Evolutionary conservation across 2,888 invertebrate genomes (phyloP).

Genomic region (Malacosoma neustria): DNA sequence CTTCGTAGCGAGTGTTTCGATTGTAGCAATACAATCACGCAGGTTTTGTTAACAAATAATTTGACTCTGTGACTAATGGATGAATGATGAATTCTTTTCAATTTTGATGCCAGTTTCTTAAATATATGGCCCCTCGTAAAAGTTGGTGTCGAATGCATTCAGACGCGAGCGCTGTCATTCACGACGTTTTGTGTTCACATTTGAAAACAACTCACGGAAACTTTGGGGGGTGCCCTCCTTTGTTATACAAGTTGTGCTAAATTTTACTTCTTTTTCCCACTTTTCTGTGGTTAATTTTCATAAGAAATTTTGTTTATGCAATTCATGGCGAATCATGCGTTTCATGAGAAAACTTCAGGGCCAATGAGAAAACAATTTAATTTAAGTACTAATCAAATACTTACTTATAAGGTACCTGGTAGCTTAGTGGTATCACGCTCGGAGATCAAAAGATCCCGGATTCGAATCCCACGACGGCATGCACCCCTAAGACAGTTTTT

Average conservation of each 20-base stretch:
- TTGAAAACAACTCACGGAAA: slow-evolving; percentile 48
- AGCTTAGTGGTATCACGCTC: no score
- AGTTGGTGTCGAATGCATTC: slow-evolving; percentile 59
- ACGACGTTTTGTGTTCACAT: slow-evolving; percentile 44
- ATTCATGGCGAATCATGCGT: no score
- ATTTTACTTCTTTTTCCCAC: background rate
- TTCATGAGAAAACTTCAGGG: no score
- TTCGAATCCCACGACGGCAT: no score
- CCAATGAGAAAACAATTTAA: no score
- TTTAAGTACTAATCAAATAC: no score
- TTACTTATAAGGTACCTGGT: no score
- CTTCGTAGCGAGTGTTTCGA: slow-evolving; percentile 69
- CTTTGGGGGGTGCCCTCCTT: slow-evolving; percentile 29
- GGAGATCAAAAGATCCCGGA: no score
- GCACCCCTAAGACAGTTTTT: no score
- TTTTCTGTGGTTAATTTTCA: no score
- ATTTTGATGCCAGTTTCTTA: slow-evolving; percentile 59
- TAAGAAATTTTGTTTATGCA: no score
- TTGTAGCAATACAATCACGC: slow-evolving; percentile 66
- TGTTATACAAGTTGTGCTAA: background rate
- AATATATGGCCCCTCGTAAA: slow-evolving; percentile 65
- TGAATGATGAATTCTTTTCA: slow-evolving; percentile 72
- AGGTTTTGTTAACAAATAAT: slow-evolving; percentile 66
- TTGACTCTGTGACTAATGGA: slow-evolving; percentile 70
- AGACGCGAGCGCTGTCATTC: slow-evolving; percentile 57